Percentiles rank a stretch among this genome's conserved stretches.
These are phyloP conservation scores for Platalea minor DNA, from an alignment of 2,797 vertebrate species.

Conservation along the genomic window DNA sequence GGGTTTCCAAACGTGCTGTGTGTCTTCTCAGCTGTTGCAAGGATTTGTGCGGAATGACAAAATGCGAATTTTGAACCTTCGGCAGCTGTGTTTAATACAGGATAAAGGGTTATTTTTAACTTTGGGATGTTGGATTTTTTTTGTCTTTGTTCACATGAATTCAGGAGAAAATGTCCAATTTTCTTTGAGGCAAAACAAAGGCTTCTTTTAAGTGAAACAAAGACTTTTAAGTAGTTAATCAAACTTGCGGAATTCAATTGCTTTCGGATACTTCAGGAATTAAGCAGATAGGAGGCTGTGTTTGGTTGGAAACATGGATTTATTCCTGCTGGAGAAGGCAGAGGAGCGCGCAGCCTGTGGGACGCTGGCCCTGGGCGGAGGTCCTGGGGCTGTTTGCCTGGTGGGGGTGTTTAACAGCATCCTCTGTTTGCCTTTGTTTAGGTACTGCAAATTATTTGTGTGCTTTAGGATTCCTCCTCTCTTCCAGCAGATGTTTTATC, in stretches of 20 bases:
- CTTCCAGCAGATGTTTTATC: slow-evolving; percentile 72
- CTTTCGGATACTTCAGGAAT: slow-evolving; percentile 1
- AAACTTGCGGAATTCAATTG: neutral
- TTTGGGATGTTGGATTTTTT: slow-evolving; percentile 26
- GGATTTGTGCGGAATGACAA: slow-evolving; percentile 80
- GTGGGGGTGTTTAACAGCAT: neutral
- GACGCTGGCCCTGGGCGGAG: slow-evolving; percentile 57
- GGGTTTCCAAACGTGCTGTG: slow-evolving; percentile 23
- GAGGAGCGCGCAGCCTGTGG: neutral
- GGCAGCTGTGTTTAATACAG: slow-evolving; percentile 82
- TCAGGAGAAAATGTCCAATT: neutral
- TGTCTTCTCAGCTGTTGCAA: slow-evolving; percentile 87
- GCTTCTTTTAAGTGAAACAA: slow-evolving; percentile 16
- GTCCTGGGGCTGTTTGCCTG: slow-evolving; percentile 34
- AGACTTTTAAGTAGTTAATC: neutral
- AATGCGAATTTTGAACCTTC: slow-evolving; percentile 75
- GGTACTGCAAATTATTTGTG: slow-evolving; percentile 64
- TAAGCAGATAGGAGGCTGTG: neutral
- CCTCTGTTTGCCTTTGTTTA: slow-evolving; percentile 64
- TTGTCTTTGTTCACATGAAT: slow-evolving; percentile 45
- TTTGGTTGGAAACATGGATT: slow-evolving; percentile 18
- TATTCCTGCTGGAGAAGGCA: neutral
- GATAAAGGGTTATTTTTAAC: slow-evolving; percentile 84
- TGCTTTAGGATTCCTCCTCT: slow-evolving; percentile 61
- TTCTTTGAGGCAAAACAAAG: slow-evolving; percentile 8